phyloP scores from a whole-genome alignment of 2,113 vertebrate genomes.

The Laticauda colubrina region DNA sequence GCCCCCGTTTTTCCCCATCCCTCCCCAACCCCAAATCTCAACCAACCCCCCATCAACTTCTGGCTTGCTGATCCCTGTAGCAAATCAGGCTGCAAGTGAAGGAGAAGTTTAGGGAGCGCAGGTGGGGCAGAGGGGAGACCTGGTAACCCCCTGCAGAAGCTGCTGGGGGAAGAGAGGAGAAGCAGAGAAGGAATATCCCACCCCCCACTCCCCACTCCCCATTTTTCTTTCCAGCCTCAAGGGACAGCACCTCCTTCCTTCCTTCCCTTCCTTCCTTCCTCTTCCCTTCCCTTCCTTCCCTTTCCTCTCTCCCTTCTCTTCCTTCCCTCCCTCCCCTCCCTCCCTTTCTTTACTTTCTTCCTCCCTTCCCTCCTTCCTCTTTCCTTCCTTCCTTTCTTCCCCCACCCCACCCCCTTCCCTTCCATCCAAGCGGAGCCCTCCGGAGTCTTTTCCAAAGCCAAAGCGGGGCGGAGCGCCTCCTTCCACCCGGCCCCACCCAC shows the following conservation, averaged over 20 bases:
- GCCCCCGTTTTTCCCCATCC: too few relatives aligned
- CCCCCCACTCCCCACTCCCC: too few relatives aligned
- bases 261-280: too few relatives aligned
- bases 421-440: background rate
- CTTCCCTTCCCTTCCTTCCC: too few relatives aligned
- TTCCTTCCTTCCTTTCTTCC: too few relatives aligned
- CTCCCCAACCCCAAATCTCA: too few relatives aligned
- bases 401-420: background rate
- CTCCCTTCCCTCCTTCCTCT: background rate
- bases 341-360: too few relatives aligned
- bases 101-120: background rate
- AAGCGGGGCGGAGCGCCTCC: background rate
- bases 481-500: background rate
- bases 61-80: background rate
- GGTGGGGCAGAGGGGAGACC: too few relatives aligned
- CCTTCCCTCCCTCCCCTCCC: too few relatives aligned
- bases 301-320: accelerated
- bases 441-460: background rate
- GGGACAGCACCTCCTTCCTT: background rate
- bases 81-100: background rate
- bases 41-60: slow-evolving; percentile 25
- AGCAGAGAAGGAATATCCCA: background rate
- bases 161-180: too few relatives aligned
- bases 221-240: too few relatives aligned
- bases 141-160: too few relatives aligned